Percentiles rank a stretch among this genome's conserved stretches.
These are phyloP conservation scores for Synanthedon tipuliformis DNA, from an alignment of 2,888 invertebrate species.

Conservation along the genomic window DNA sequence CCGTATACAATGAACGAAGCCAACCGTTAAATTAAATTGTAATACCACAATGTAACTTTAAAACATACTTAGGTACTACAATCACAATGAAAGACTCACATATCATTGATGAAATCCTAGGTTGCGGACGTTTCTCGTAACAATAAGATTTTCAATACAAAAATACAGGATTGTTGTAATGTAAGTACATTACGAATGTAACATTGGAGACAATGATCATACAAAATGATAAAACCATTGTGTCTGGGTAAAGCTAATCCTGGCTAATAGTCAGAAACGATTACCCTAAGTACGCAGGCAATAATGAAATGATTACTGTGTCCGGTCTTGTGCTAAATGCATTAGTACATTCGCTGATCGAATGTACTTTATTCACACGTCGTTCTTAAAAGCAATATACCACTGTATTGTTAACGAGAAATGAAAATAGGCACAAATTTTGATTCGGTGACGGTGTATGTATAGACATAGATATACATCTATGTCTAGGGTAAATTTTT, in stretches of 20 bases:
- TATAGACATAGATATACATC: no score
- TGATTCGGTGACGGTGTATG: no score
- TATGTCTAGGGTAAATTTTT: no score
- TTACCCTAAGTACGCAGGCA: constrained; percentile 50
- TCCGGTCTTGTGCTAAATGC: constrained; percentile 35
- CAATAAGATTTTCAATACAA: no score
- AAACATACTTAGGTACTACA: constrained; percentile 5
- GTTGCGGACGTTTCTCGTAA: no score
- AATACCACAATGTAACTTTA: constrained; percentile 11
- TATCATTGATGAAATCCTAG: no score
- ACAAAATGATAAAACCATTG: constrained; percentile 32
- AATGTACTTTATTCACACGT: constrained; percentile 15
- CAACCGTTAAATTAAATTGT: constrained; percentile 41
- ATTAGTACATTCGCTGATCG: constrained; percentile 48
- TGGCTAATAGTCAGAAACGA: constrained; percentile 32
- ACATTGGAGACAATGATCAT: constrained; percentile 9
- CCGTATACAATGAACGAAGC: constrained; percentile 23
- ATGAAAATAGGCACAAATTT: no score
- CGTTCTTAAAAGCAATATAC: constrained; percentile 5
- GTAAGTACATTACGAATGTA: background rate
- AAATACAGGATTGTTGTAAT: no score
- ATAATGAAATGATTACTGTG: constrained; percentile 59
- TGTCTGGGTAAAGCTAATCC: constrained; percentile 47
- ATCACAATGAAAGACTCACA: no score
- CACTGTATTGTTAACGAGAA: no score